Evolutionary conservation across 2,888 invertebrate species (phyloP), one percentile per base, ranked within the genome.

Genomic region (Odontocerum albicorne): DNA sequence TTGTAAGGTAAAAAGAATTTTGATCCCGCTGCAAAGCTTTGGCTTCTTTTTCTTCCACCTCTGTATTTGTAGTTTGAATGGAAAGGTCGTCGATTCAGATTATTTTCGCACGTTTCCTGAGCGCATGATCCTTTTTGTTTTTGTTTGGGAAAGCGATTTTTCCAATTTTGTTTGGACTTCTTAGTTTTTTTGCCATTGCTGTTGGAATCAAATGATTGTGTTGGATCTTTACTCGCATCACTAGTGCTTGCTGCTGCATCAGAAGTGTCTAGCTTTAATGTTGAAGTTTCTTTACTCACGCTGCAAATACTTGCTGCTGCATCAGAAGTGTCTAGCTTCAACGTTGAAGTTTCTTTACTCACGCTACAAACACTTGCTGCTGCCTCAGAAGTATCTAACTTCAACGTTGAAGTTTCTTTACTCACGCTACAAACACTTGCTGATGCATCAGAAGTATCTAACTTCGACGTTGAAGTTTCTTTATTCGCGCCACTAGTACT

Each of bases 1-100:
- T 89, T 89, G 64, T 86, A 83, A 0, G 87, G 86, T 42, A 87
- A 78, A 68, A 86, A 86, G 70, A 87, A 87, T 68, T 91, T 90
- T 2, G 86, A 85, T 63, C 83, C 78, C 16, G 81, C 78, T 19
- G 83, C 82, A 64, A 86, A 86, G 66, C 83, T 85, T 67, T 86
- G 85, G 35, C 84, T 78, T 40, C 88, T 79, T 69, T 88, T 89
- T 22, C 88, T 76, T 27, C 70, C 72, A 69, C 72, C 76, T 66
- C 71, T 81, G 64, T 72, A 77, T 63, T 77, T 79, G 42, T 72
- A 68, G 52, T 71, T 72, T 65, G 70, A 69, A 59, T 76, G 74
- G 59, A 75, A 73, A 16, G 74, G 67, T 57, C 77, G 67, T n/a
- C 77, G 68, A 31, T 75, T 63, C 7, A 70, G 64, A 62, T 71